These are phyloP conservation scores for Pristionchus exspectatus DNA, from an alignment of 2,888 invertebrate genomes.

Conservation along the genomic window DNA sequence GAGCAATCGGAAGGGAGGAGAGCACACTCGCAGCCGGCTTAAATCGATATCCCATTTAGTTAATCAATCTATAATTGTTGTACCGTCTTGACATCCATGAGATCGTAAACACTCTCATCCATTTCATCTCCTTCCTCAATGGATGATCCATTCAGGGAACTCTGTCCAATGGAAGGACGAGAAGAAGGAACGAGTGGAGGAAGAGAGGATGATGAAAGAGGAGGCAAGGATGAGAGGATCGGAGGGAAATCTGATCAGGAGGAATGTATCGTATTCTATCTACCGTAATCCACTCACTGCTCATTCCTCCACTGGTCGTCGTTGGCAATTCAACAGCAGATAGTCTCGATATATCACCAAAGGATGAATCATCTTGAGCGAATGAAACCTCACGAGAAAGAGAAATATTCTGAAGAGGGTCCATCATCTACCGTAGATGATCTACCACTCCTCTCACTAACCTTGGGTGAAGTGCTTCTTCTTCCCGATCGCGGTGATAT, in stretches of 20 bases:
- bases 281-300: background rate
- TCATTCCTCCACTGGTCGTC: conserved; percentile 15
- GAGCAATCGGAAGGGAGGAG: conserved; percentile 4
- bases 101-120: conserved; percentile 31
- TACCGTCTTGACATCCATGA: conserved; percentile 49
- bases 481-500: conserved; percentile 15
- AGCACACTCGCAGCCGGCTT: conserved; percentile 19
- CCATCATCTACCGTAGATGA: background rate
- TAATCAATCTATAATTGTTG: background rate
- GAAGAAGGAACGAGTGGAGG: background rate
- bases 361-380: conserved; percentile 22
- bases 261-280: background rate
- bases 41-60: background rate
- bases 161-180: conserved; percentile 43
- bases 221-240: background rate
- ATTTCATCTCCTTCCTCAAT: conserved; percentile 34
- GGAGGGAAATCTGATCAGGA: background rate
- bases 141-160: conserved; percentile 8
- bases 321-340: conserved; percentile 14
- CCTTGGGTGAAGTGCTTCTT: conserved; percentile 34
- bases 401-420: background rate
- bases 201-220: background rate
- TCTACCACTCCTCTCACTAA: background rate
- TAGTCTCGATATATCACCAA: background rate
- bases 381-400: conserved; percentile 37